Percentiles rank a stretch among this genome's conserved stretches.
Evolutionary conservation across 2,888 invertebrate genomes (phyloP).

Genomic region (Athalia cordata): DNA sequence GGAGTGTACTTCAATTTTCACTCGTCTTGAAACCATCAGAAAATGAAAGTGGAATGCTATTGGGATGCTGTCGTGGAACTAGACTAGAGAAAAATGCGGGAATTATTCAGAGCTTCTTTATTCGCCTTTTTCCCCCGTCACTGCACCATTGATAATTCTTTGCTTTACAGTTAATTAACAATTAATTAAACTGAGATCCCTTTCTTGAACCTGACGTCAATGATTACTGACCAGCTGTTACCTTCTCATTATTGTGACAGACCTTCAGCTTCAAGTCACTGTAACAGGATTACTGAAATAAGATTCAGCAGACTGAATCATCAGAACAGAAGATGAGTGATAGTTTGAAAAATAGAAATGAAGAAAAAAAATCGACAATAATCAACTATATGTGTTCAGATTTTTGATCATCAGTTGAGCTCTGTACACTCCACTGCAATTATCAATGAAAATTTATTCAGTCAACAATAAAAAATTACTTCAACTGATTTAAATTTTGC

Average conservation of each 20-base stretch:
- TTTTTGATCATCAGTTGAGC: too few relatives aligned
- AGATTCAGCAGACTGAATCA: too few relatives aligned
- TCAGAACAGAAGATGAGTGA: too few relatives aligned
- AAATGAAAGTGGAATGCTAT: too few relatives aligned
- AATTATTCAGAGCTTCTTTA: slow-evolving; percentile 65
- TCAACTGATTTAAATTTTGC: too few relatives aligned
- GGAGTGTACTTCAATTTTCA: too few relatives aligned
- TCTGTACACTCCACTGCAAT: too few relatives aligned
- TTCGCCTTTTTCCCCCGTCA: slow-evolving; percentile 62
- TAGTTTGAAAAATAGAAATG: too few relatives aligned
- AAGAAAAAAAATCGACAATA: not conserved
- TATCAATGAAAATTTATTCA: too few relatives aligned
- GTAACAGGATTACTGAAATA: too few relatives aligned
- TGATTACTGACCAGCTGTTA: not conserved
- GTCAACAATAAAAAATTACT: too few relatives aligned
- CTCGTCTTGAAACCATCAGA: too few relatives aligned
- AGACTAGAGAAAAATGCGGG: not conserved
- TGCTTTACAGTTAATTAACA: slow-evolving; percentile 58
- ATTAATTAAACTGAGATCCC: slow-evolving; percentile 59
- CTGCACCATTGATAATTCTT: slow-evolving; percentile 62
- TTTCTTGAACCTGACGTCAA: slow-evolving; percentile 23
- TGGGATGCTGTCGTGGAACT: not conserved
- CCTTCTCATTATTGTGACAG: not conserved
- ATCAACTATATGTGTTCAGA: not conserved
- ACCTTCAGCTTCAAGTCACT: not conserved